Conservation (phyloP, 2,888 invertebrate species). For the Dione vanillae region DNA sequence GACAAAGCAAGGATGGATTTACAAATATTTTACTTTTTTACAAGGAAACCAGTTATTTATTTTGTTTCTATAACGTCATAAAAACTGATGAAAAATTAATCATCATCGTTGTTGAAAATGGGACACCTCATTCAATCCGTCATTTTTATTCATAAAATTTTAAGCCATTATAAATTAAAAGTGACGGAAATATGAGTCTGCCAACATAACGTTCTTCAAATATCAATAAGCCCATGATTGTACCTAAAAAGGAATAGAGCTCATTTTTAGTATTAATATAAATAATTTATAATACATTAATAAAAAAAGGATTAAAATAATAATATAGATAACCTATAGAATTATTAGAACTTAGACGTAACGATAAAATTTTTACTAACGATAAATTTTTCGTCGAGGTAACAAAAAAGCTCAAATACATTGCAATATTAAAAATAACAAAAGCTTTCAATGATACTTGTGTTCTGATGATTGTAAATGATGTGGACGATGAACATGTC, state of each 20-base stretch:
- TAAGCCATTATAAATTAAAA: conserved; percentile 1
- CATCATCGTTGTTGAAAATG: neutral
- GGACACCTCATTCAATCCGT: conserved; percentile 2
- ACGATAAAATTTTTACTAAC: too few relatives aligned
- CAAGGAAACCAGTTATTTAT: too few relatives aligned
- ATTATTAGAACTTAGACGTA: too few relatives aligned
- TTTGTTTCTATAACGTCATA: too few relatives aligned
- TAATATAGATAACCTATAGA: too few relatives aligned
- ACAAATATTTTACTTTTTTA: too few relatives aligned
- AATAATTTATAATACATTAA: too few relatives aligned
- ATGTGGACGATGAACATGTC: conserved; percentile 10
- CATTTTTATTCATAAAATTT: neutral
- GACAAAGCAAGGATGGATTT: too few relatives aligned
- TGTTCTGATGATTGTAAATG: neutral
- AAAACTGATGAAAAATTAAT: too few relatives aligned
- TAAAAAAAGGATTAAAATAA: too few relatives aligned
- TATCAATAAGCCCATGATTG: neutral
- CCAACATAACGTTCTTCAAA: neutral
- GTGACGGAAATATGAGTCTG: neutral
- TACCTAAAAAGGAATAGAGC: neutral
- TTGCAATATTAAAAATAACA: neutral
- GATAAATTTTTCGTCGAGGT: too few relatives aligned
- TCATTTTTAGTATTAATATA: too few relatives aligned
- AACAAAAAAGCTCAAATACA: neutral
- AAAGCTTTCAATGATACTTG: neutral